Percentiles rank a stretch among this genome's conserved stretches.
These are phyloP conservation scores for Holcopasites calliopsidis DNA, from an alignment of 1,140 invertebrate species.

Conservation along the genomic window DNA sequence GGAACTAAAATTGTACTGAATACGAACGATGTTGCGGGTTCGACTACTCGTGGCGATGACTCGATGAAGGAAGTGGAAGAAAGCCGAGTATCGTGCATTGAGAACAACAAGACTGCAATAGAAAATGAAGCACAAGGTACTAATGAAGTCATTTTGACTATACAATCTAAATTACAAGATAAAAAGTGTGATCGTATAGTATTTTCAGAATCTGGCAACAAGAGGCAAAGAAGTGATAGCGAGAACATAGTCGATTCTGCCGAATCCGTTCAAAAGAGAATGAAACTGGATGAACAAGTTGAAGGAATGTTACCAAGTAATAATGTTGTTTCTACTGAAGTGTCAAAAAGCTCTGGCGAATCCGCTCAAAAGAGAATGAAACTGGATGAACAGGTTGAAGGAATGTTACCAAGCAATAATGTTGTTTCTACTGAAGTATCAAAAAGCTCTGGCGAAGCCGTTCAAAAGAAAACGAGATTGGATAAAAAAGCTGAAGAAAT, in stretches of 20 bases:
- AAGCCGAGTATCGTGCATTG: not conserved
- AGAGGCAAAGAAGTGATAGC: not conserved
- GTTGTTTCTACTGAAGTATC: not conserved
- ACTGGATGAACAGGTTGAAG: too few species aligned
- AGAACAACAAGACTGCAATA: not conserved
- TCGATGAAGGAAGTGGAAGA: not conserved
- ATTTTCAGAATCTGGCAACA: not conserved
- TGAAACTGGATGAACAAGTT: not conserved
- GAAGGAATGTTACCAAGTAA: not conserved
- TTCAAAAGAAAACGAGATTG: too few species aligned
- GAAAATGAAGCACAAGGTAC: not conserved
- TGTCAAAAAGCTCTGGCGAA: too few species aligned
- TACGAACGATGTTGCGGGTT: not conserved
- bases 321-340: not conserved
- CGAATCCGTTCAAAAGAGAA: conserved; percentile 1
- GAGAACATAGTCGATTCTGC: conserved; percentile 1
- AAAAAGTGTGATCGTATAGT: not conserved
- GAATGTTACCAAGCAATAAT: not conserved
- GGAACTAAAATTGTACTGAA: conserved; percentile 18
- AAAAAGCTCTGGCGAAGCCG: too few species aligned
- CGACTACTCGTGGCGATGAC: not conserved
- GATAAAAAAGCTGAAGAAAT: too few species aligned
- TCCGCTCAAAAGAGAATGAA: too few species aligned
- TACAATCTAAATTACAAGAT: not conserved
- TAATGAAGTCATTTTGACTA: not conserved